Percentiles rank a stretch among this genome's conserved stretches.
Evolutionary conservation across 2,113 vertebrate genomes (phyloP).

Genomic region (Trematocara zebra): DNA sequence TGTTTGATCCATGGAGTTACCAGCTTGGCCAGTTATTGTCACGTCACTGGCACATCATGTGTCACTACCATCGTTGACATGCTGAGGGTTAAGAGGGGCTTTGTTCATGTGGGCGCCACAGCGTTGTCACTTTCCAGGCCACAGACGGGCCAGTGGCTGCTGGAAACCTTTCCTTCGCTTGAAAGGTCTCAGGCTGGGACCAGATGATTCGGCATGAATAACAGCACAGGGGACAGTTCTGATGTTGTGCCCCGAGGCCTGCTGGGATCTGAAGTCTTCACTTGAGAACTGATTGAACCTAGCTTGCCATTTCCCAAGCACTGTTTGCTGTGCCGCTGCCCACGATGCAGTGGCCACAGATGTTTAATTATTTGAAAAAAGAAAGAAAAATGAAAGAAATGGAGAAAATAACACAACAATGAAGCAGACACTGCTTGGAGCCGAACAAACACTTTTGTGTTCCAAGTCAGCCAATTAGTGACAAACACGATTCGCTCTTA

Average conservation of each 20-base stretch:
- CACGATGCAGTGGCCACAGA: background rate
- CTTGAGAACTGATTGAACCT: slow-evolving; percentile 20
- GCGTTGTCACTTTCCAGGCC: background rate
- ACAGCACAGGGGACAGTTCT: slow-evolving; percentile 3
- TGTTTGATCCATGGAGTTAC: background rate
- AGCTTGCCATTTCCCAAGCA: background rate
- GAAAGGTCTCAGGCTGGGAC: background rate
- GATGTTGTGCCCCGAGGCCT: slow-evolving; percentile 9
- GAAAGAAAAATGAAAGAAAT: background rate
- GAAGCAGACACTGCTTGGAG: slow-evolving; percentile 19
- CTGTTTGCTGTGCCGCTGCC: background rate
- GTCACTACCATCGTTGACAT: background rate
- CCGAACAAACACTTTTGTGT: background rate
- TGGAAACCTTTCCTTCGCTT: background rate
- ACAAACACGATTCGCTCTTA: slow-evolving; percentile 21
- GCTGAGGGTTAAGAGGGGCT: background rate
- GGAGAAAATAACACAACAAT: background rate
- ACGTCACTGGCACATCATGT: background rate
- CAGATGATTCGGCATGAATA: slow-evolving; percentile 3
- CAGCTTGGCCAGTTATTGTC: background rate
- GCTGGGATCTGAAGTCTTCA: slow-evolving; percentile 28
- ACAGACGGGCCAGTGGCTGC: background rate
- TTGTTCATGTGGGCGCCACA: background rate
- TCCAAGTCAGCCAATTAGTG: slow-evolving; percentile 42
- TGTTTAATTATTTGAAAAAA: background rate